phyloP scores from a whole-genome alignment of 2,888 invertebrate species.

The Lasioglossum villosulum region DNA sequence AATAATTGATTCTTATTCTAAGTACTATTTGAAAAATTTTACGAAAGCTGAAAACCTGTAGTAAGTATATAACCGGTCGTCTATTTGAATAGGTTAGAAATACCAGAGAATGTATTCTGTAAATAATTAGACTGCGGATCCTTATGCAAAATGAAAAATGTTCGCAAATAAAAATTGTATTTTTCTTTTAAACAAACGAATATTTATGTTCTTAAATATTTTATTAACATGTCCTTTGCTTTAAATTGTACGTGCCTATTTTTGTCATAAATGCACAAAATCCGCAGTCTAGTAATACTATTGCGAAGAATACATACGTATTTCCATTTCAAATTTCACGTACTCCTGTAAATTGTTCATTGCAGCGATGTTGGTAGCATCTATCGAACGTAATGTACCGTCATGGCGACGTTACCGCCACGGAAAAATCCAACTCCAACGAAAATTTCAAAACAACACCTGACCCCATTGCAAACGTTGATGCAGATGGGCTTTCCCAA shows the following conservation, averaged over 20 bases:
- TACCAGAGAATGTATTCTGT: neutral
- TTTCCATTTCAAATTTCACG: constrained; percentile 8
- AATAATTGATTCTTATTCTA: neutral
- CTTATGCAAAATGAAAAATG: too few species aligned
- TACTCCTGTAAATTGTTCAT: neutral
- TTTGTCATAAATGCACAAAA: too few species aligned
- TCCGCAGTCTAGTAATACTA: too few species aligned
- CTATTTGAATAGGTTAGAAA: neutral
- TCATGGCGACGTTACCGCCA: constrained; percentile 92
- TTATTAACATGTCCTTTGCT: too few species aligned
- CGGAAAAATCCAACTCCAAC: constrained; percentile 91
- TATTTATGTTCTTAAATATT: too few species aligned
- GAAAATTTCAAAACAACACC: constrained; percentile 90
- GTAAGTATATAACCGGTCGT: neutral
- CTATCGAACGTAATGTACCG: constrained; percentile 68
- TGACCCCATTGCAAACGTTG: constrained; percentile 92
- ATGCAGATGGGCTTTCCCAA: constrained; percentile 95
- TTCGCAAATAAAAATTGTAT: too few species aligned
- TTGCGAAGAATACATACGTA: neutral
- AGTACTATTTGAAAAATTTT: neutral
- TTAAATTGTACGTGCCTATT: too few species aligned
- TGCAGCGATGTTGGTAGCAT: constrained; percentile 39
- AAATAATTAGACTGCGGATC: too few species aligned
- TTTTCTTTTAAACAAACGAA: too few species aligned
- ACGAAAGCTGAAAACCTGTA: neutral